phyloP scores from a whole-genome alignment of 2,888 invertebrate species.

The Mimachlamys varia region DNA sequence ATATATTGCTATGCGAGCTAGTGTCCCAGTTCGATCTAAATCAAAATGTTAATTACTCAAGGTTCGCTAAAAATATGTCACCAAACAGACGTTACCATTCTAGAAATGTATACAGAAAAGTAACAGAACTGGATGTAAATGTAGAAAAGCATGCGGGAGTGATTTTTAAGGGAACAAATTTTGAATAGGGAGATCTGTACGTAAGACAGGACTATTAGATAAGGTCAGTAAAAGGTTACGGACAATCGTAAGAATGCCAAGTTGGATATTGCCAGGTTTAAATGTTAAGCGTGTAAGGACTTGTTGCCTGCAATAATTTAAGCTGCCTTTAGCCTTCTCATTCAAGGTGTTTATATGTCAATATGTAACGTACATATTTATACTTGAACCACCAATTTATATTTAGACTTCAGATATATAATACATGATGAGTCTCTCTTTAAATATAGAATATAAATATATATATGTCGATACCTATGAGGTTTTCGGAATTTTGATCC shows the following conservation, averaged over 20 bases:
- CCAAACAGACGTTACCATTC: too few relatives aligned
- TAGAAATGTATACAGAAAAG: background rate
- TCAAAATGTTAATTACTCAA: background rate
- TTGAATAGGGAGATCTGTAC: background rate
- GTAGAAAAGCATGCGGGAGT: background rate
- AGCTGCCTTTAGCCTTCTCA: background rate
- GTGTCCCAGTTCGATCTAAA: background rate
- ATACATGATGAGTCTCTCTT: background rate
- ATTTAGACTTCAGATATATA: conserved; percentile 15
- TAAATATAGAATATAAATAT: conserved; percentile 14
- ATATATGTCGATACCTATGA: background rate
- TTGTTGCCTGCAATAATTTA: background rate
- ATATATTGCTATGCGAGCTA: background rate
- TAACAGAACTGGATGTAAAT: background rate
- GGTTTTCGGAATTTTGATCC: background rate
- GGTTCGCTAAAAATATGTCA: background rate
- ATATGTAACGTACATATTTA: conserved; percentile 10
- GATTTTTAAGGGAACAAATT: background rate
- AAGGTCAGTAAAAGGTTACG: background rate
- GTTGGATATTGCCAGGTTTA: background rate
- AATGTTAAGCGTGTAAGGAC: background rate
- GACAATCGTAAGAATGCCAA: background rate
- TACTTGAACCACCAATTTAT: background rate
- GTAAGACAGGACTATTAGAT: background rate
- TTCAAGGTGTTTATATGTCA: background rate